Percentiles rank a stretch among this genome's conserved stretches.
Evolutionary conservation across 1,140 invertebrate genomes (phyloP).

Genomic region (Tribolium castaneum): DNA sequence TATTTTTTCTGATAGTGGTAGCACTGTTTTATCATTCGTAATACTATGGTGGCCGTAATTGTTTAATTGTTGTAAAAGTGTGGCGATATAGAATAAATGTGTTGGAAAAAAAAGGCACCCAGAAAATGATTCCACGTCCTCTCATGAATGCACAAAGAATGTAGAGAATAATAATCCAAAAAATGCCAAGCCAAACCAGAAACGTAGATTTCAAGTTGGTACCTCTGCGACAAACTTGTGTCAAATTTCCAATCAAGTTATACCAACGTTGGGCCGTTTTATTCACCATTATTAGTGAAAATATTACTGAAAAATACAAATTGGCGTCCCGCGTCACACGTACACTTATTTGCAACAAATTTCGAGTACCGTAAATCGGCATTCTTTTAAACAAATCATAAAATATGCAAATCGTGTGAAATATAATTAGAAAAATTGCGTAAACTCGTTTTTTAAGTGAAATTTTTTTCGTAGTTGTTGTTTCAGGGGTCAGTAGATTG

Average conservation of each 20-base stretch:
- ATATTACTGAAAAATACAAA: background rate
- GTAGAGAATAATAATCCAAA: background rate
- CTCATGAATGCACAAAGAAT: background rate
- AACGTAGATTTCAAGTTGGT: background rate
- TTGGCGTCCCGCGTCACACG: background rate
- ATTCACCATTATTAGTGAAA: background rate
- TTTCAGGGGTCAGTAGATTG: background rate
- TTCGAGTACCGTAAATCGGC: background rate
- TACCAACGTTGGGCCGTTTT: background rate
- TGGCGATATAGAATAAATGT: too few species aligned
- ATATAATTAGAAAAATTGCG: background rate
- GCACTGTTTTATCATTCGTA: too few species aligned
- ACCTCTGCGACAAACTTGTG: background rate
- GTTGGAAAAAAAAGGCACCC: background rate
- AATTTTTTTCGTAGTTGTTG: background rate
- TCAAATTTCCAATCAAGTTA: background rate
- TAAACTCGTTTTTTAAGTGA: background rate
- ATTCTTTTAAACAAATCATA: too few species aligned
- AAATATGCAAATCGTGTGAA: background rate
- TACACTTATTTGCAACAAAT: background rate
- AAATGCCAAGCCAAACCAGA: background rate
- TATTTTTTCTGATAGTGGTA: background rate
- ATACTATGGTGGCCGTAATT: too few species aligned
- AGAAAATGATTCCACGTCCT: background rate
- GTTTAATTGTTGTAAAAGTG: background rate